Conservation (phyloP, 2,888 invertebrate genomes). For the Chrysolina americana region DNA sequence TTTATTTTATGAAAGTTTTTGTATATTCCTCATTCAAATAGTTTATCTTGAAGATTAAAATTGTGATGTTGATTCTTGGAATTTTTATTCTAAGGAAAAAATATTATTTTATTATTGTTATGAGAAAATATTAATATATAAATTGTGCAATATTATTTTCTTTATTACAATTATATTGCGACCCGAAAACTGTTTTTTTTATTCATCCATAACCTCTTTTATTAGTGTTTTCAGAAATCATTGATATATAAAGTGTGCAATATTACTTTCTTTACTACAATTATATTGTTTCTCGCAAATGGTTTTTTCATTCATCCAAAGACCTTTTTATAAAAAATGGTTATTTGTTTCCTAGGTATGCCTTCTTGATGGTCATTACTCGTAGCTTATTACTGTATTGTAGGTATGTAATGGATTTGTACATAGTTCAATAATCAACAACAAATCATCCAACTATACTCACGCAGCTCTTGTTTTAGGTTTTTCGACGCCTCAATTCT, state of each 20-base stretch:
- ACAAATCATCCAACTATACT: neutral
- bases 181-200: neutral
- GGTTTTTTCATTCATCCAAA: neutral
- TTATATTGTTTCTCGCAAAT: neutral
- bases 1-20: too few relatives aligned
- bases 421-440: neutral
- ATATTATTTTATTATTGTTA: conserved; percentile 1
- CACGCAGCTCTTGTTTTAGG: conserved; percentile 53
- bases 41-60: too few relatives aligned
- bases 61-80: too few relatives aligned
- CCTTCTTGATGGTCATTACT: neutral
- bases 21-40: neutral
- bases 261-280: neutral
- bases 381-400: neutral
- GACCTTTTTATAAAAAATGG: neutral
- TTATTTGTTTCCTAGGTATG: conserved; percentile 1
- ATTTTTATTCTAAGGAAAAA: neutral
- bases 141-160: neutral
- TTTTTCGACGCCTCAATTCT: conserved; percentile 53
- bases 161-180: neutral
- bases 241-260: neutral
- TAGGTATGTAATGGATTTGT: conserved; percentile 36
- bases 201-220: neutral
- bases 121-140: neutral
- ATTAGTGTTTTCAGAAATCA: neutral